Evolutionary conservation across 2,888 invertebrate genomes (phyloP).

Genomic region (Falcaria lacertinaria): DNA sequence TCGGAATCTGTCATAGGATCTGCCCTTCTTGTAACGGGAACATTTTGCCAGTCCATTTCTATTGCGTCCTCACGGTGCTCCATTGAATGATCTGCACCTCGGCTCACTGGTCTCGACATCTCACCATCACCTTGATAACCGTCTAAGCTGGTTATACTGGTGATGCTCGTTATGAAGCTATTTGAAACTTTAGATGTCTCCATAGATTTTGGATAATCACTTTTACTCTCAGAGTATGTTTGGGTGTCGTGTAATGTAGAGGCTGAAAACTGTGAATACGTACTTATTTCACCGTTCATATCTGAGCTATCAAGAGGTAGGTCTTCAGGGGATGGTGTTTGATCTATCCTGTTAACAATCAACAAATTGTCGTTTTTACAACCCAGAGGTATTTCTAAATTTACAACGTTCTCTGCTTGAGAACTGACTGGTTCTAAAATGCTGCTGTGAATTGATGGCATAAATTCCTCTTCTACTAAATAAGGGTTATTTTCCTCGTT

Average conservation of each 20-base stretch:
- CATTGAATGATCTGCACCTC: slow-evolving; percentile 87
- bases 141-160: slow-evolving; percentile 94
- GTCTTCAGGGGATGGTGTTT: slow-evolving; percentile 92
- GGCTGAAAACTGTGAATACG: slow-evolving; percentile 73
- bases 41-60: slow-evolving; percentile 79
- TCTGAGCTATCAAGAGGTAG: slow-evolving; percentile 88
- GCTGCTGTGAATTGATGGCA: slow-evolving; percentile 81
- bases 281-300: slow-evolving; percentile 79
- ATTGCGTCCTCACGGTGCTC: slow-evolving; percentile 74
- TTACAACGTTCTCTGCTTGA: slow-evolving; percentile 71
- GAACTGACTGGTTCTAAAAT: slow-evolving; percentile 80
- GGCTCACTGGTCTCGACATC: slow-evolving; percentile 91
- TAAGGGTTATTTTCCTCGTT: slow-evolving; percentile 51
- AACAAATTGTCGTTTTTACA: slow-evolving; percentile 65
- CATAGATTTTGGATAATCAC: slow-evolving; percentile 80
- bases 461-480: slow-evolving; percentile 79
- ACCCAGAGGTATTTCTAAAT: slow-evolving; percentile 76
- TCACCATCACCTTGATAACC: slow-evolving; percentile 96
- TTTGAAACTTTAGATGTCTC: slow-evolving; percentile 83
- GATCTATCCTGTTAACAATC: slow-evolving; percentile 80
- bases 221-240: slow-evolving; percentile 79
- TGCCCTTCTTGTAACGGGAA: slow-evolving; percentile 83
- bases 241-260: slow-evolving; percentile 77
- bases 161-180: slow-evolving; percentile 91
- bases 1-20: slow-evolving; percentile 96